Percentiles rank a stretch among this genome's conserved stretches.
phyloP scores from a whole-genome alignment of 2,888 invertebrate species.

The Sceliomorpha sp. region DNA sequence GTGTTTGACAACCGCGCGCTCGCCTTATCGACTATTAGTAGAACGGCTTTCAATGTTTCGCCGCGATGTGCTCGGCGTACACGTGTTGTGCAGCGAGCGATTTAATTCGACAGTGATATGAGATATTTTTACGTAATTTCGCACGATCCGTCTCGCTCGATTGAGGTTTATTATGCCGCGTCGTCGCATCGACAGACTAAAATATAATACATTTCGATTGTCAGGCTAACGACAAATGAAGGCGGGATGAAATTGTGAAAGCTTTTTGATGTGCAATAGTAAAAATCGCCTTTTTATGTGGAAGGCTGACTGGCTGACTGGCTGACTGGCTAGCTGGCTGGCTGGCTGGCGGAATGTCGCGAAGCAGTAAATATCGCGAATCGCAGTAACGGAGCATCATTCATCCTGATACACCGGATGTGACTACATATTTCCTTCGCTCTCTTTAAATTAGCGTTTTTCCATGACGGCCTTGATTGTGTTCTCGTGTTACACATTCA shows the following conservation, averaged over 20 bases:
- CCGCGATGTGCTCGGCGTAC: too few species aligned
- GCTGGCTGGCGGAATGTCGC: conserved; percentile 41
- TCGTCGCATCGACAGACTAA: too few species aligned
- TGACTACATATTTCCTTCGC: conserved; percentile 76
- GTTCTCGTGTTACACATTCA: conserved; percentile 60
- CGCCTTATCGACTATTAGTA: conserved; percentile 26
- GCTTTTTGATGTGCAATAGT: conserved; percentile 53
- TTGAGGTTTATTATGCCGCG: too few species aligned
- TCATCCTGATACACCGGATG: conserved; percentile 74
- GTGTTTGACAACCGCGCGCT: conserved; percentile 9
- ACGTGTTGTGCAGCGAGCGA: too few species aligned
- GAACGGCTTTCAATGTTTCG: conserved; percentile 6
- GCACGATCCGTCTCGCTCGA: too few species aligned
- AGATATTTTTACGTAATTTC: too few species aligned
- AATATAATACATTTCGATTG: too few species aligned
- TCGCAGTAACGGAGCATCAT: conserved; percentile 69
- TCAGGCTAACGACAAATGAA: conserved; percentile 36
- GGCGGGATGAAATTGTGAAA: conserved; percentile 37
- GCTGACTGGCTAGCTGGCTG: too few species aligned
- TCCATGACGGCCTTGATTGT: conserved; percentile 65
- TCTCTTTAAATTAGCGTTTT: conserved; percentile 75
- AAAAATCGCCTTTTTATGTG: conserved; percentile 31
- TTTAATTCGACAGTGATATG: too few species aligned
- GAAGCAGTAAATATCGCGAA: conserved; percentile 71
- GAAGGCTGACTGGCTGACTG: conserved; percentile 27